Conservation (phyloP, 2,888 invertebrate genomes). For the Synanthedon formicaeformis region DNA sequence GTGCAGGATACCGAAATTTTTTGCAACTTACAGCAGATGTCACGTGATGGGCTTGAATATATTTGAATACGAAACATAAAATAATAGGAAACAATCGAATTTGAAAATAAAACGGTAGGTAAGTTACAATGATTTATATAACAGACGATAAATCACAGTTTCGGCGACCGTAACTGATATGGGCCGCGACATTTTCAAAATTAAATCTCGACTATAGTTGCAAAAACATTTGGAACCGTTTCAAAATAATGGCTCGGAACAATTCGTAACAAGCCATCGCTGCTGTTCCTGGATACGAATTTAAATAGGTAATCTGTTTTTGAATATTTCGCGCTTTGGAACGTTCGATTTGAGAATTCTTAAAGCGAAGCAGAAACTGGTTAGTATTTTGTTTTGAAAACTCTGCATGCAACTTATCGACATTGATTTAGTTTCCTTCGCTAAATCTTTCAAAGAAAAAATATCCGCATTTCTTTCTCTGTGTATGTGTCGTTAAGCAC, state of each 20-base stretch:
- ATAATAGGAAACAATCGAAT: neutral
- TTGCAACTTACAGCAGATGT: no score
- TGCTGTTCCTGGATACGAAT: neutral
- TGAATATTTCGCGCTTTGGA: neutral
- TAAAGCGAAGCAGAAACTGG: no score
- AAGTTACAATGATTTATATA: slow-evolving; percentile 5
- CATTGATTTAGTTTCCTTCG: no score
- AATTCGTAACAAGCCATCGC: neutral
- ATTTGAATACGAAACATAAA: no score
- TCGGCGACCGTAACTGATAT: slow-evolving; percentile 3
- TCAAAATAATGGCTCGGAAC: neutral
- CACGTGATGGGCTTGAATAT: no score
- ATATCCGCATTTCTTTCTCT: no score
- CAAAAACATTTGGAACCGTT: neutral
- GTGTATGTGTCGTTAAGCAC: no score
- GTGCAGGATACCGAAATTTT: no score
- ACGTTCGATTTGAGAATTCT: neutral
- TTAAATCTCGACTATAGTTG: slow-evolving; percentile 5
- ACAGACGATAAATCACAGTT: slow-evolving; percentile 11
- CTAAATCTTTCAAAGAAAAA: no score
- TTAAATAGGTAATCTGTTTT: neutral
- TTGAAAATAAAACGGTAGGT: neutral
- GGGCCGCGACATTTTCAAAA: slow-evolving; percentile 8
- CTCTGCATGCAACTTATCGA: no score
- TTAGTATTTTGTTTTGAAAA: no score